phyloP scores from a whole-genome alignment of 2,888 invertebrate species.

The Melipona beecheii region DNA sequence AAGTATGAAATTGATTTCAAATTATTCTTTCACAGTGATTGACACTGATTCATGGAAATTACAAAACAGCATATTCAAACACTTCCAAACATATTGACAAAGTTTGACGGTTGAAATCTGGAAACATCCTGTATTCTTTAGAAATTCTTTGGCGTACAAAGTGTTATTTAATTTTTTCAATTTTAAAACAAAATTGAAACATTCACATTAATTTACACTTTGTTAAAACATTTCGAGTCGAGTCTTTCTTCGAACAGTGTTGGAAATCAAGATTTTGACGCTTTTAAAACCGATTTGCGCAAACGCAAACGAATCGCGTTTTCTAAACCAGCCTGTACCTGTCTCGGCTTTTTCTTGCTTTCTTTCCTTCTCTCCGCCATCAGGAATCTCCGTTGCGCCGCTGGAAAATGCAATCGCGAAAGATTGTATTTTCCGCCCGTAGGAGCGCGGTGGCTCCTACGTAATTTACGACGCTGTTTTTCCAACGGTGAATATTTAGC shows the following conservation, averaged over 20 bases:
- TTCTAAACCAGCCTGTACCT: background rate
- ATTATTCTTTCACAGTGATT: no score
- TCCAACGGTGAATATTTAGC: conserved; percentile 51
- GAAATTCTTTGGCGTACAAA: no score
- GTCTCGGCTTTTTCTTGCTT: no score
- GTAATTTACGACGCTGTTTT: conserved; percentile 55
- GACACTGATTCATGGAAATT: no score
- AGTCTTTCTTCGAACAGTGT: background rate
- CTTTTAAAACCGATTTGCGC: background rate
- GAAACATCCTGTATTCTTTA: no score
- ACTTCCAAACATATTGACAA: no score
- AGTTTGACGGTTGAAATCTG: no score
- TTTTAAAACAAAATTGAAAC: no score
- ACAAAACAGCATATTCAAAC: no score
- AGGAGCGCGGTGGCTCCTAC: background rate
- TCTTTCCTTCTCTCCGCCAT: background rate
- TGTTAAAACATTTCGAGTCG: background rate
- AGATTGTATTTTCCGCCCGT: conserved; percentile 44
- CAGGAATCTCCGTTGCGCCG: conserved; percentile 18
- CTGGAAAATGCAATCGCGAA: conserved; percentile 36
- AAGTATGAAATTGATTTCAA: no score
- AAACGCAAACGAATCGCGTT: background rate
- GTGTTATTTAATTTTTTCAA: no score
- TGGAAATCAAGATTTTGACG: background rate
- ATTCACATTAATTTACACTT: background rate